Evolutionary conservation across 2,113 vertebrate genomes (phyloP).

Genomic region (Carlito syrichta): DNA sequence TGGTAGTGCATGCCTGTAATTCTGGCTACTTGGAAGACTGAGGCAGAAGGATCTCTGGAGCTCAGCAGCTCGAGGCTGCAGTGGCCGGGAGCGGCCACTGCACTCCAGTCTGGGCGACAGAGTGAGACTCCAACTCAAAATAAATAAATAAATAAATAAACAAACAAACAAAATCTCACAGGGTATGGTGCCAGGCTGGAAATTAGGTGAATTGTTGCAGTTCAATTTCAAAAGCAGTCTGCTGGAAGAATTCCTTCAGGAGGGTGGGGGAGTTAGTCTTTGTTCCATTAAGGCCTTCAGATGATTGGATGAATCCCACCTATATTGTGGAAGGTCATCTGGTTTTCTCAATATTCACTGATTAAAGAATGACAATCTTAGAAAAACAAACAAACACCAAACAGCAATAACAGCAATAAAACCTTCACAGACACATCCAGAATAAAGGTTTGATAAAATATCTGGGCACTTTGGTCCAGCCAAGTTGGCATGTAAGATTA

Average conservation of each 20-base stretch:
- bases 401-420: too few species aligned
- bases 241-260: background rate
- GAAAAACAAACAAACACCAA: too few species aligned
- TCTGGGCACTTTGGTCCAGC: background rate
- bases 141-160: too few species aligned
- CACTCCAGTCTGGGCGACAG: too few species aligned
- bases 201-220: background rate
- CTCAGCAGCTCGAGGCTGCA: too few species aligned
- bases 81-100: too few species aligned
- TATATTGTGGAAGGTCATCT: background rate
- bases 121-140: too few species aligned
- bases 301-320: background rate
- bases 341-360: background rate
- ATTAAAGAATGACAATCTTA: background rate
- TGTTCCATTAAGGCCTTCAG: background rate
- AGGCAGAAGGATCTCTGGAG: too few species aligned
- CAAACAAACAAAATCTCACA: background rate
- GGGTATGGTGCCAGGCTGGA: background rate
- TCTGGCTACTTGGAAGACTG: too few species aligned
- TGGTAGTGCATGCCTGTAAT: too few species aligned
- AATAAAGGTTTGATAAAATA: background rate
- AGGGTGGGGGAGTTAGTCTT: background rate
- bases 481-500: background rate
- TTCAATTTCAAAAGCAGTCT: background rate
- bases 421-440: background rate